A percentile compares a stretch with the other conserved stretches of the same genome.
Conservation (phyloP, 2,888 invertebrate species). For the Callimorpha dominula region DNA sequence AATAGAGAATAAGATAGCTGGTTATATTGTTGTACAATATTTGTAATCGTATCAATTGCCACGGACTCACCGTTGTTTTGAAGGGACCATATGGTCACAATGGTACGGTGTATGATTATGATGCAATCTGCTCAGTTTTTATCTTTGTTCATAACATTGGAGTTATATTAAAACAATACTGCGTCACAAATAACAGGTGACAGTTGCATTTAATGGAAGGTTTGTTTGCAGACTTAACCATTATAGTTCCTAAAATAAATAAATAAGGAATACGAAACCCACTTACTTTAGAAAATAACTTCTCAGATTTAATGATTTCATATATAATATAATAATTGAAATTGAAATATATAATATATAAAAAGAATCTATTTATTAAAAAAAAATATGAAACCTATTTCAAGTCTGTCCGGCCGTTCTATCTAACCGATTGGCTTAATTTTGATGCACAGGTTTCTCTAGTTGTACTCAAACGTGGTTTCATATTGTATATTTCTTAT, state of each 20-base stretch:
- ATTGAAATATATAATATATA: too few species aligned
- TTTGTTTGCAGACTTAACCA: constrained; percentile 17
- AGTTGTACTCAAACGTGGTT: too few species aligned
- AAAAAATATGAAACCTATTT: too few species aligned
- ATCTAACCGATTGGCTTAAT: too few species aligned
- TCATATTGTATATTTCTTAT: too few species aligned
- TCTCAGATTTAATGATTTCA: too few species aligned
- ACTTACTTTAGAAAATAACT: too few species aligned
- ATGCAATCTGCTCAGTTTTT: constrained; percentile 6
- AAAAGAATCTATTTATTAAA: too few species aligned
- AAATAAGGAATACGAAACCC: too few species aligned
- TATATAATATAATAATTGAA: too few species aligned
- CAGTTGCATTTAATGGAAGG: background rate
- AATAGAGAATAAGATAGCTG: background rate
- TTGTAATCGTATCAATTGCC: constrained; percentile 8
- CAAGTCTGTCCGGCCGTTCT: too few species aligned
- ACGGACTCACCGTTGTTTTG: constrained; percentile 12
- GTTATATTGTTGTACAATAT: background rate
- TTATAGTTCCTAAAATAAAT: background rate
- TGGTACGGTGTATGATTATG: constrained; percentile 17
- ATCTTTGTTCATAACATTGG: constrained; percentile 16
- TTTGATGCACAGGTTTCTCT: too few species aligned
- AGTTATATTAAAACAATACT: constrained; percentile 4
- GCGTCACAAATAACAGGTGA: constrained; percentile 14
- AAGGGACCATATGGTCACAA: constrained; percentile 19